Base-by-base conservation (phyloP, 2,888 invertebrate genomes). In the Operophtera brumata region DNA sequence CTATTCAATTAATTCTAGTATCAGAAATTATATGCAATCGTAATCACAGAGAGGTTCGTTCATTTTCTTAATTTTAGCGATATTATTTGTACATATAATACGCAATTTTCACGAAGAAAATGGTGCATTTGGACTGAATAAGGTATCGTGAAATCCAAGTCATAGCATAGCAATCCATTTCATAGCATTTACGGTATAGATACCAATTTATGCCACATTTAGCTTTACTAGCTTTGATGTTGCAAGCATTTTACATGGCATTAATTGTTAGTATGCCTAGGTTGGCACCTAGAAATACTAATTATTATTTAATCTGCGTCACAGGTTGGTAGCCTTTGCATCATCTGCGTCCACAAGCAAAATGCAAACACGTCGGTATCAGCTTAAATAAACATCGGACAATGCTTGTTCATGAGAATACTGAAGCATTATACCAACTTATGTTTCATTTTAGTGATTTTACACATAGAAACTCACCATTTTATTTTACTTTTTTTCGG, bases 311-410 rank as follows among this genome's bases (percentile, higher is more conserved):
- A 9, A 41, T 13, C 47, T 20, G 11, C n/a, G 14, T 8, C 11
- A 28, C 10, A 34, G 43, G 54, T 54, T 35, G 28, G 32, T 44
- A 43, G 39, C 40, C 41, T 47, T 37, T 54, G 32, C 48, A 45
- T 44, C 44, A 45, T 46, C 32, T 41, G 28, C 35, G 28, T 30
- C n/a, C 8, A 51, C 45, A 51, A 44, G 40, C 40, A 6, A 39
- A 40, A 41, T 26, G 28, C 28, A 51, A 45, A 46, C 30, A 46
- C n/a, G 20, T 44, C 8, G 36, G 9, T 41, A 49, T 46, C 46
- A 37, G 26, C 26, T 28, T 50, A 50, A 55, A 50, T 43, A 47
- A 35, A 34, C 42, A 41, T 30, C 4, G 13, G 10, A 11, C 32
- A 34, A 44, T 12, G 30, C 44, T 13, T 13, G 20, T 41, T 12